Base-by-base conservation (phyloP, 37 sponge, comb jelly and placozoan species). In the Haliclona indistincta region DNA sequence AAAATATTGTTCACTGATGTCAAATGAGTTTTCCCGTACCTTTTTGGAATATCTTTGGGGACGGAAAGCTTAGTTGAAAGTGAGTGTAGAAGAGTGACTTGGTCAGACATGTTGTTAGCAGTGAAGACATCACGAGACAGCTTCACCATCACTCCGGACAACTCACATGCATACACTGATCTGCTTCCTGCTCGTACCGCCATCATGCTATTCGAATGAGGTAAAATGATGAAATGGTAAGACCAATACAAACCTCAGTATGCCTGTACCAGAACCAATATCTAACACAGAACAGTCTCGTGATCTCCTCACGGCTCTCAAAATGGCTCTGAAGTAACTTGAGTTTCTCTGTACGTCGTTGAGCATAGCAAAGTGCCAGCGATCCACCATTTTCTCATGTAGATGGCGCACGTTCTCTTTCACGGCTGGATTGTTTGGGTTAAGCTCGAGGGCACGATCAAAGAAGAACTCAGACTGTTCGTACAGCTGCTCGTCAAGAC, bases 331-430 rank as follows among this genome's bases (percentile, higher is more conserved):
- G 35, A 39, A 71, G 37, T 85, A 89, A 26, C 65, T 41, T 13
- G 64, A 42, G 67, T 89, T 89, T 23, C 90, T 34, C 19, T 23
- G 36, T 2, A 89, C 19, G 26, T 89, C 90, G 60, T 89, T 89
- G 36, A 89, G 76, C 90, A 89, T 89, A 39, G 32, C 47, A 53
- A 75, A 89, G 43, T 89, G 90, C 90, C 90, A 89, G 44, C 90
- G 6, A 11, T 79, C 40, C 23, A 89, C 81, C 40, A 89, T 28
- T 6, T 47, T 29, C 43, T 80, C 64, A 68, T 56, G 74, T 63
- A 89, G 26, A 34, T 29, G 41, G 8, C 56, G 60, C 20, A 79
- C 37, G 55, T 66, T 86, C 60, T 89, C 89, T 22, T 67, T 77
- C 3, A 87, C 85, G 22, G 51, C 26, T 39, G 79, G 60, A 58